These are phyloP conservation scores for Hemibagrus guttatus DNA, from an alignment of 2,797 vertebrate species.

Conservation along the genomic window DNA sequence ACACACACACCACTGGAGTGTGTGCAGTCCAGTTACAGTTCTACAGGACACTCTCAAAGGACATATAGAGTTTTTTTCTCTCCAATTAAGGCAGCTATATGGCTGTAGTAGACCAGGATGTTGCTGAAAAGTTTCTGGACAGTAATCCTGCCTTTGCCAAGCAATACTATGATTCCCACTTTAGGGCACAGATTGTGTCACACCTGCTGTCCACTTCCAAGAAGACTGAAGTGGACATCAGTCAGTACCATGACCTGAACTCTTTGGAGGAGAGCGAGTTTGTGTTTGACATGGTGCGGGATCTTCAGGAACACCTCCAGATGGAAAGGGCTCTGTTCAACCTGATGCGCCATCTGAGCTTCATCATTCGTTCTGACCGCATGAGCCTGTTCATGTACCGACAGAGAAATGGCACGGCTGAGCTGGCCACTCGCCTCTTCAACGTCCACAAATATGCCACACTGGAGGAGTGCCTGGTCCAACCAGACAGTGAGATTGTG, in stretches of 20 bases:
- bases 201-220: constrained; percentile 76
- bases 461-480: constrained; percentile 84
- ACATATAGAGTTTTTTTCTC: neutral
- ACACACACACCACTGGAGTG: constrained; percentile 52
- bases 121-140: constrained; percentile 86
- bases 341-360: constrained; percentile 82
- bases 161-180: constrained; percentile 78
- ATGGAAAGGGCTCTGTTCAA: constrained; percentile 84
- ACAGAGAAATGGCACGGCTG: constrained; percentile 83
- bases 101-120: constrained; percentile 75
- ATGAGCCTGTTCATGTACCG: constrained; percentile 91
- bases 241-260: constrained; percentile 70
- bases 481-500: constrained; percentile 86
- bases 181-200: constrained; percentile 77
- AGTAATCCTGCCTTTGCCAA: constrained; percentile 84
- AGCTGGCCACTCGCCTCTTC: constrained; percentile 87
- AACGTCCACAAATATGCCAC: constrained; percentile 79
- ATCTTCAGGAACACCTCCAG: constrained; percentile 86
- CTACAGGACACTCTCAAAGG: constrained; percentile 46
- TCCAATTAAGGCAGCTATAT: constrained; percentile 59
- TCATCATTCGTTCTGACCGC: constrained; percentile 80
- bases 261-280: constrained; percentile 85
- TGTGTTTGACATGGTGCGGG: constrained; percentile 84
- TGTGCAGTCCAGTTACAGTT: constrained; percentile 27
- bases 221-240: constrained; percentile 70